Conservation (phyloP, 2,113 vertebrate genomes). For the Centropus bengalensis region DNA sequence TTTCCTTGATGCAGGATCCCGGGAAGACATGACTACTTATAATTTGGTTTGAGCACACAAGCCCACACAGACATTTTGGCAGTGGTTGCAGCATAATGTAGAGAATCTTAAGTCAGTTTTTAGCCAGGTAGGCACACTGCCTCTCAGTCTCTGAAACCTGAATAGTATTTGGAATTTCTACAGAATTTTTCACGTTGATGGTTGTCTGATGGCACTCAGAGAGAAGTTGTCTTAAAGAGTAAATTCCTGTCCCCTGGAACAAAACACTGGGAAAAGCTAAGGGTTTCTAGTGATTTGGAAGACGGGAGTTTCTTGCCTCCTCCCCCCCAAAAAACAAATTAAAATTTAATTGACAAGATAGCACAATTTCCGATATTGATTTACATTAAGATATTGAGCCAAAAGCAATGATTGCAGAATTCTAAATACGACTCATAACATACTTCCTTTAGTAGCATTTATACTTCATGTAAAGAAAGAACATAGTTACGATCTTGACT, state of each 20-base stretch:
- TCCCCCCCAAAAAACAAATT: not conserved
- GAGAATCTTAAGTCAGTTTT: not conserved
- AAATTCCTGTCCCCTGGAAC: not conserved
- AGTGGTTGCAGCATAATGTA: not conserved
- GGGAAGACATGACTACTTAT: not conserved
- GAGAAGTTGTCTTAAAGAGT: not conserved
- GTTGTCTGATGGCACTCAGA: not conserved
- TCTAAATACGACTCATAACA: not conserved
- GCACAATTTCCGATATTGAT: not conserved
- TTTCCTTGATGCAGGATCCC: not conserved
- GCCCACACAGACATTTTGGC: not conserved
- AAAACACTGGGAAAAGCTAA: not conserved
- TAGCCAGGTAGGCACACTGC: not conserved
- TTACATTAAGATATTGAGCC: not conserved
- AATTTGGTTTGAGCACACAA: not conserved
- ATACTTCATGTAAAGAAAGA: slow-evolving; percentile 9
- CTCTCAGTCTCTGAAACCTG: not conserved
- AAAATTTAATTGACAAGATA: not conserved
- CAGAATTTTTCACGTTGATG: not conserved
- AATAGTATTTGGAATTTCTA: not conserved
- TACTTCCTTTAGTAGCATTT: not conserved
- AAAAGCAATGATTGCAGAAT: not conserved
- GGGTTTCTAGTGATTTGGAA: not conserved
- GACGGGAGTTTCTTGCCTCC: not conserved
- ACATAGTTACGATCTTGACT: not conserved